Base-by-base conservation (phyloP, 2,113 vertebrate genomes). In the Calonectris borealis region DNA sequence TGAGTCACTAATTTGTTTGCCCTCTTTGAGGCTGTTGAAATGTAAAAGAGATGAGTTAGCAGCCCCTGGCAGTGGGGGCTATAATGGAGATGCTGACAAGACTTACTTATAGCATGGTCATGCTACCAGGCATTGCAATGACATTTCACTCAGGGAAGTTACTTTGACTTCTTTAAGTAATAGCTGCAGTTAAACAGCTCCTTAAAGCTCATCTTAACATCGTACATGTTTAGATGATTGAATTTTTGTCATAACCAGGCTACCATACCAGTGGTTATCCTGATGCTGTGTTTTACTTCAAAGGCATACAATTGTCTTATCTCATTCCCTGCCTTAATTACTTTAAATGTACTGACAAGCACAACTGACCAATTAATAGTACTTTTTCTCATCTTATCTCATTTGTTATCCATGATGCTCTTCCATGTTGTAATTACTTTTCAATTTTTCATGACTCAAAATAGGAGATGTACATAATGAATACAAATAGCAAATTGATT, bases 401-500 rank as follows among this genome's bases (percentile, higher is more conserved):
- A 93, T 97, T 97, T 97, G 96, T 96, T 97, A 97, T 97, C 97
- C 83, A 65, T 16, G 94, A 94, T 96, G 84, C 72, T 92, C 89
- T 95, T 97, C 95, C 94, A 54, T 48, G 88, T 97, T 92, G 84
- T 95, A 97, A 97, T 55, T 93, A 94, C 88, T 97, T 97, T 96
- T 98, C 97, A 97, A 97, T 98, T 98, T 98, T 98, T 98, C 97
- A 98, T 98, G 94, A 96, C 95, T 97, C 92, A 97, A 90, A 98
- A 98, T 94, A 96, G 94, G 95, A 95, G 92, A 68, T 86, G 87
- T 96, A 93, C 96, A 95, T 97, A 96, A 97, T 97, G 97, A 98
- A 98, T 97, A 97, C 95, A 97, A 97, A 98, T 83, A 94, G 94
- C 90, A 95, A 95, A 97, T 91, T 96, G 97, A 98, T 97, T 96